Evolutionary conservation across 2,113 vertebrate species (phyloP).

Genomic region (Xiphias gladius): DNA sequence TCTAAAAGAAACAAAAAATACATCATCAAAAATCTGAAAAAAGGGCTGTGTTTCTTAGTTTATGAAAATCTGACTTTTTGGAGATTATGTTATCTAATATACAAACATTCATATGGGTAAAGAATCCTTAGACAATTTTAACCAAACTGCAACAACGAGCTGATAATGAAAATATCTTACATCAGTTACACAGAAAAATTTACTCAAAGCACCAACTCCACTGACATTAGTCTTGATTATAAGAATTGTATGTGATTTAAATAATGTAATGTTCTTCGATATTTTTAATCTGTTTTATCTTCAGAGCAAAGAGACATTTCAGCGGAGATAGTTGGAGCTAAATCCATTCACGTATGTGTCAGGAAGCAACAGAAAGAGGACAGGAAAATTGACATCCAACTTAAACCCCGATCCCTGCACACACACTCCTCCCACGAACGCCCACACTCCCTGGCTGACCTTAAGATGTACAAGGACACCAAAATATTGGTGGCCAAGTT

Average conservation of each 20-base stretch:
- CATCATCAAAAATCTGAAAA: background rate
- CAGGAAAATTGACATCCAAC: conserved; percentile 79
- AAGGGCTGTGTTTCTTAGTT: background rate
- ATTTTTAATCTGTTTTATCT: conserved; percentile 21
- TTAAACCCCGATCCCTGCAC: conserved; percentile 84
- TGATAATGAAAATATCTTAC: background rate
- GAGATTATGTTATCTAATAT: background rate
- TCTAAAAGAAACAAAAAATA: background rate
- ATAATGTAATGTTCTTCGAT: too few relatives aligned
- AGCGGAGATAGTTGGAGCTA: conserved; percentile 72
- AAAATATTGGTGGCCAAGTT: conserved; percentile 96
- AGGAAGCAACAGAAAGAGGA: conserved; percentile 83
- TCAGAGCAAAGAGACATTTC: conserved; percentile 74
- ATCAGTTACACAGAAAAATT: background rate
- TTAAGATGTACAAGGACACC: conserved; percentile 93
- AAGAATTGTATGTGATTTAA: background rate
- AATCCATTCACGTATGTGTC: conserved; percentile 59
- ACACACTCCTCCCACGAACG: conserved; percentile 82
- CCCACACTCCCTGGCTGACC: conserved; percentile 90
- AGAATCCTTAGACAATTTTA: background rate
- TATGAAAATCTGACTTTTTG: background rate
- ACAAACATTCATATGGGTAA: background rate
- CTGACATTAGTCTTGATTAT: background rate
- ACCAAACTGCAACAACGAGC: background rate
- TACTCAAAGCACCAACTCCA: background rate